A percentile compares a stretch with the other conserved stretches of the same genome.
These are phyloP conservation scores for Papilio dardanus DNA, from an alignment of 1,140 invertebrate genomes.

Conservation along the genomic window DNA sequence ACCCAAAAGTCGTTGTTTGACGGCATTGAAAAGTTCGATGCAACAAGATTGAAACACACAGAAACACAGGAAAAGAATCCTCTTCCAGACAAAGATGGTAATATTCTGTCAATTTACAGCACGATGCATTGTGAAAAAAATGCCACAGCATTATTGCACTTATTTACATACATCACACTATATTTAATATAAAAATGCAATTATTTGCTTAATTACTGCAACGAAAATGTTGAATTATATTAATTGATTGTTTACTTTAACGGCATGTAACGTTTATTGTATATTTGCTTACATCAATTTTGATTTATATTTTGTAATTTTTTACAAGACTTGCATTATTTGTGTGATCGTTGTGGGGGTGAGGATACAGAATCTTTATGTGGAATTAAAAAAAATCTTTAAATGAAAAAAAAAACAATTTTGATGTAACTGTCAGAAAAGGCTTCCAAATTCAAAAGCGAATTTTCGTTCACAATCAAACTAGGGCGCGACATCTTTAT, in stretches of 20 bases:
- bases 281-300: slow-evolving; percentile 18
- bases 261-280: slow-evolving; percentile 13
- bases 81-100: slow-evolving; percentile 97
- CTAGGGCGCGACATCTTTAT: slow-evolving; percentile 34
- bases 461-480: background rate
- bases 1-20: slow-evolving; percentile 92
- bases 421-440: background rate
- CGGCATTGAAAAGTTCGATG: slow-evolving; percentile 93
- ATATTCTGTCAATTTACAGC: slow-evolving; percentile 2
- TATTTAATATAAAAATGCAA: background rate
- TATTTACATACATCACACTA: background rate
- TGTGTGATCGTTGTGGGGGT: background rate
- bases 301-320: background rate
- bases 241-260: background rate
- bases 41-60: slow-evolving; percentile 93
- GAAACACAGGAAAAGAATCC: slow-evolving; percentile 97
- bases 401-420: background rate
- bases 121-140: background rate
- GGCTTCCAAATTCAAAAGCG: background rate
- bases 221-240: background rate
- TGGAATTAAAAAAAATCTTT: no score
- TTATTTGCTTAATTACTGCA: background rate
- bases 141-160: slow-evolving; percentile 9
- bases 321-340: background rate
- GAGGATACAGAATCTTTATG: no score